Evolutionary conservation across 2,113 vertebrate species (phyloP).

Genomic region (Anser brachyrhynchus): DNA sequence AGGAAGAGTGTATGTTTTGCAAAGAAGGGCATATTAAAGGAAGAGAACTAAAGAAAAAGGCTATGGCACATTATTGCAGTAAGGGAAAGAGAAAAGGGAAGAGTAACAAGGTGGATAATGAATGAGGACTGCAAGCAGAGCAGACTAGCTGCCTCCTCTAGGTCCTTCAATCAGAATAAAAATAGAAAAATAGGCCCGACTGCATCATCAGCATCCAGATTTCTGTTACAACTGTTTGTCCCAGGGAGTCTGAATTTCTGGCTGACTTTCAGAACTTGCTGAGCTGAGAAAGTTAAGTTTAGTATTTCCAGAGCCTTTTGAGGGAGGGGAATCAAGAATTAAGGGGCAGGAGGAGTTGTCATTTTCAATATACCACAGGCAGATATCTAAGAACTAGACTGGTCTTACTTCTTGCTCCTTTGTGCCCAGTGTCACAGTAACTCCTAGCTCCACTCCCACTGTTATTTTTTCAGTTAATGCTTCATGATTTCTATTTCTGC

Average conservation of each 20-base stretch:
- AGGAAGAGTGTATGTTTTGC: background rate
- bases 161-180: background rate
- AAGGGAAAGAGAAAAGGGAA: background rate
- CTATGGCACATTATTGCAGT: background rate
- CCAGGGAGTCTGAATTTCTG: background rate
- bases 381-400: background rate
- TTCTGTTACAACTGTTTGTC: slow-evolving; percentile 4
- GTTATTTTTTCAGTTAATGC: slow-evolving; percentile 17
- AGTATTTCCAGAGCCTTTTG: background rate
- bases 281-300: background rate
- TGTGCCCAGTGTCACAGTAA: background rate
- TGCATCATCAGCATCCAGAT: slow-evolving; percentile 28
- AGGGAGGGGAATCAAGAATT: background rate
- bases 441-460: background rate
- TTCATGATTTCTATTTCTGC: slow-evolving; percentile 46
- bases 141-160: background rate
- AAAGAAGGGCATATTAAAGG: background rate
- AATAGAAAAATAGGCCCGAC: slow-evolving; percentile 14
- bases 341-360: background rate
- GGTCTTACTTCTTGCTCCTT: background rate
- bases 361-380: background rate
- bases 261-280: background rate
- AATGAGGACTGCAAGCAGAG: background rate
- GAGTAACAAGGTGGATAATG: background rate
- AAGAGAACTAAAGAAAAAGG: background rate